Evolutionary conservation across 2,888 invertebrate genomes (phyloP).

Genomic region (Marronus borbonicus): DNA sequence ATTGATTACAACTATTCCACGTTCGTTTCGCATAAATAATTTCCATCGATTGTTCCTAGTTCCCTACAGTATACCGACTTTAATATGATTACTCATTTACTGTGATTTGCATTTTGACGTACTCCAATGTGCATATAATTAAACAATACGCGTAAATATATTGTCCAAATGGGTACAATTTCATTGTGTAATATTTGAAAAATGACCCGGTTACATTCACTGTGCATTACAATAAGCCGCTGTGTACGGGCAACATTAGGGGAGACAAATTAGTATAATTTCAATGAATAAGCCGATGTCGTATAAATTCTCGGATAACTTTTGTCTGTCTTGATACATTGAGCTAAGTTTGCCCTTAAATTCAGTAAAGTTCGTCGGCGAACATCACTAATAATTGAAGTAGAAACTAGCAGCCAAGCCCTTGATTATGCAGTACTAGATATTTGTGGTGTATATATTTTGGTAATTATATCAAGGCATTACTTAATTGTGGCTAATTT

Average conservation of each 20-base stretch:
- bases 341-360: constrained; percentile 49
- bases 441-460: constrained; percentile 50
- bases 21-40: constrained; percentile 3
- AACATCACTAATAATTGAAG: constrained; percentile 44
- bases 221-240: neutral
- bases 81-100: constrained; percentile 21
- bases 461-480: constrained; percentile 49
- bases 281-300: constrained; percentile 20
- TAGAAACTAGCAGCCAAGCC: constrained; percentile 30
- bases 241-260: neutral
- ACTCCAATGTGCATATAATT: constrained; percentile 9
- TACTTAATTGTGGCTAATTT: constrained; percentile 43
- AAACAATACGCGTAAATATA: constrained; percentile 14
- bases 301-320: constrained; percentile 50
- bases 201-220: neutral
- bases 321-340: constrained; percentile 52
- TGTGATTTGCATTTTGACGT: neutral
- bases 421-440: constrained; percentile 43
- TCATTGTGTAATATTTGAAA: constrained; percentile 27
- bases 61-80: neutral
- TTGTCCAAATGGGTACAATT: constrained; percentile 15
- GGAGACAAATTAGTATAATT: constrained; percentile 32
- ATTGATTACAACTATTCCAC: neutral
- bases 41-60: neutral
- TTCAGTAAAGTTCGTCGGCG: constrained; percentile 38